Base-by-base conservation (phyloP, 2,797 vertebrate species). In the Enteromius viviparus region DNA sequence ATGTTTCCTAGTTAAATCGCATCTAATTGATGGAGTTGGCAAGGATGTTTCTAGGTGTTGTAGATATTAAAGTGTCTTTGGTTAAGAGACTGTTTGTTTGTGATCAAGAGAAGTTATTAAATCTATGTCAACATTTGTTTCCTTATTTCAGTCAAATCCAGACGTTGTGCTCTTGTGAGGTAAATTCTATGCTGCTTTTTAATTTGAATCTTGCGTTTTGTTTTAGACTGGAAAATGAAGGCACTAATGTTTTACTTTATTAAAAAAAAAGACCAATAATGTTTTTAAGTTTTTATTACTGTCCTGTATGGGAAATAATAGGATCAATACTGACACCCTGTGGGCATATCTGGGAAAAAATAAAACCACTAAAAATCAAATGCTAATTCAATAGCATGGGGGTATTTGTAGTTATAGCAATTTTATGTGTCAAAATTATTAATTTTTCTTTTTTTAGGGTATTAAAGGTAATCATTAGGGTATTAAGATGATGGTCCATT, bases 1-100 rank as follows among this genome's bases (percentile, higher is more conserved):
- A 80, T 82, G 79, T 9, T 82, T 71, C 17, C 29, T n/a, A 47
- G 58, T 68, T 84, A 32, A 78, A 49, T 45, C 10, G 3, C 8
- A 1, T 45, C 23, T 81, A 51, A 26, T 55, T 78, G 71, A 23
- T 32, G 34, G n/a, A 62, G 26, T 26, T 51, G 40, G 65, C 0
- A 11, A 79, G 3, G 47, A 11, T 23, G 11, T n/a, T 81, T 69
- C 75, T 76, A 15, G 2, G 15, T n/a, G n/a, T 78, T 78, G 53
- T 29, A 29, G n/a, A 49, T 77, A 8, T 70, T 49, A 37, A 76
- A 66, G 19, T 64, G 26, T 82, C 9, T 29, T 64, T 68, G 3
- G 37, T 55, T 80, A 80, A 80, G 4, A 60, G 12, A 71, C 47
- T 70, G 51, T 11, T 37, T 81, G 10, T 53, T 37, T 81, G 10